phyloP scores from a whole-genome alignment of 2,797 vertebrate genomes.

The Enteromius treurensis region DNA sequence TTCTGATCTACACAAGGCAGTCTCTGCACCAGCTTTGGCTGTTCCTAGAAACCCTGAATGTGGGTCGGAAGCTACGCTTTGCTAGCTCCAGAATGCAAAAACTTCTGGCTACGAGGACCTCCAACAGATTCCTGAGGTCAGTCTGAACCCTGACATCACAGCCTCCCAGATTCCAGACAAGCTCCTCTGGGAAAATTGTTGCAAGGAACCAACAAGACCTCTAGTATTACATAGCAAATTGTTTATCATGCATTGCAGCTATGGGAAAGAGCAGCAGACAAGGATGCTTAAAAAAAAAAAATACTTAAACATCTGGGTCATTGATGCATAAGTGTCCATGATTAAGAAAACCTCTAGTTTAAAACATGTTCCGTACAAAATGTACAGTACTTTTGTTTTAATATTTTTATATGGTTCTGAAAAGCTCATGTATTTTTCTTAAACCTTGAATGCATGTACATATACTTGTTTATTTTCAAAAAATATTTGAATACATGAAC shows the following conservation, averaged over 20 bases:
- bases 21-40: constrained; percentile 21
- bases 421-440: neutral
- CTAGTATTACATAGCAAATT: constrained; percentile 39
- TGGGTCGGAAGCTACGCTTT: constrained; percentile 48
- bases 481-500: neutral
- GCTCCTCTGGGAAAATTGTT: constrained; percentile 71
- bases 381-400: neutral
- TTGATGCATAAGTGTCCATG: neutral
- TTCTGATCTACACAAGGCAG: constrained; percentile 53
- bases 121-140: constrained; percentile 76
- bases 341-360: neutral
- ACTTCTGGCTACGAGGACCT: constrained; percentile 74
- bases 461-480: neutral
- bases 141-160: constrained; percentile 75
- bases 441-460: neutral
- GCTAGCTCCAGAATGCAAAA: constrained; percentile 72
- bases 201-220: constrained; percentile 68
- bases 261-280: neutral
- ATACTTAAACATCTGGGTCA: neutral
- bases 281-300: neutral
- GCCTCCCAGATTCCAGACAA: constrained; percentile 77
- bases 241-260: constrained; percentile 16
- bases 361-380: neutral
- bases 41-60: constrained; percentile 54
- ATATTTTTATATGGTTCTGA: neutral